Percentiles rank a stretch among this genome's conserved stretches.
Evolutionary conservation across 2,888 invertebrate genomes (phyloP).

Genomic region (Antheraea yamamai): DNA sequence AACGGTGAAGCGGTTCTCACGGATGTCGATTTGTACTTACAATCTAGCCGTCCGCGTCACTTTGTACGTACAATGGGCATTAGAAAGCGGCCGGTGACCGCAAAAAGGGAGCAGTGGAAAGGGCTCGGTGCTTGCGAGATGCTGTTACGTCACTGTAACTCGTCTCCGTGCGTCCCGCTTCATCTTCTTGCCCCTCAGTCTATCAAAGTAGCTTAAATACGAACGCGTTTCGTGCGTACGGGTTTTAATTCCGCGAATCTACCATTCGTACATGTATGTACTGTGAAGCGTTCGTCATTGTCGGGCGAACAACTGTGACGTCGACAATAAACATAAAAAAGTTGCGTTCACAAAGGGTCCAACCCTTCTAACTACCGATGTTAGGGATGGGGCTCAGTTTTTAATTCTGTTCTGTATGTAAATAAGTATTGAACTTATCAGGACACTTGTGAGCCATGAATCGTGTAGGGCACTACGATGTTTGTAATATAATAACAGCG

Average conservation of each 20-base stretch:
- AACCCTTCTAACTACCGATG: constrained; percentile 70
- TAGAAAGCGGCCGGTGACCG: constrained; percentile 78
- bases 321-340: constrained; percentile 54
- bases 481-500: constrained; percentile 76
- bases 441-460: constrained; percentile 74
- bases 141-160: constrained; percentile 69
- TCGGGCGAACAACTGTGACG: constrained; percentile 61
- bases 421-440: constrained; percentile 77
- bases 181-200: constrained; percentile 40
- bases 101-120: constrained; percentile 77
- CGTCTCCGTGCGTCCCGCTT: constrained; percentile 40
- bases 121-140: constrained; percentile 72
- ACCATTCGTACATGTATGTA: constrained; percentile 40
- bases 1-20: constrained; percentile 63
- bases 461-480: constrained; percentile 70
- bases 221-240: constrained; percentile 13
- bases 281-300: constrained; percentile 58
- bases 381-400: constrained; percentile 75
- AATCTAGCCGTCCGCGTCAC: constrained; percentile 51
- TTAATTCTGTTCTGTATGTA: constrained; percentile 75
- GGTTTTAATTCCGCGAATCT: constrained; percentile 8
- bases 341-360: constrained; percentile 72
- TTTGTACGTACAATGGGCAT: constrained; percentile 71
- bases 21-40: constrained; percentile 65
- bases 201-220: constrained; percentile 34